These are phyloP conservation scores for Sipha flava DNA, from an alignment of 1,140 invertebrate species.

Conservation along the genomic window DNA sequence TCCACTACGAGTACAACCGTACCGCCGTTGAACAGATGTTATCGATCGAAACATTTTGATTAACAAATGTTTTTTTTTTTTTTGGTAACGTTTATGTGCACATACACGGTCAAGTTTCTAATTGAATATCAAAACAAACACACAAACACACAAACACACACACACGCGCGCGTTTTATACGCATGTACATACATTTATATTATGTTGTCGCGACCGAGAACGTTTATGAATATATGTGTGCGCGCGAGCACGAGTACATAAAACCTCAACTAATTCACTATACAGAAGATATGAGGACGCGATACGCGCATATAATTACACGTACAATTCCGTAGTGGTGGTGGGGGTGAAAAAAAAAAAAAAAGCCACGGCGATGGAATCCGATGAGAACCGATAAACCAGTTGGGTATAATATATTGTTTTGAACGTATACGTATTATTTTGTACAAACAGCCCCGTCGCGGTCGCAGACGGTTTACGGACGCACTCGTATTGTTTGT, in stretches of 20 bases:
- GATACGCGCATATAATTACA: slow-evolving; percentile 7
- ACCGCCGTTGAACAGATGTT: no score
- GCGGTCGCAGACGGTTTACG: background rate
- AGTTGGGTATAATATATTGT: background rate
- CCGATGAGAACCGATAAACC: slow-evolving; percentile 6
- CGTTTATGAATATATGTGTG: background rate
- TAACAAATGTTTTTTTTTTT: background rate
- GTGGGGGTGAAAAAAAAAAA: background rate
- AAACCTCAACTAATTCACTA: background rate
- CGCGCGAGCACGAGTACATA: background rate
- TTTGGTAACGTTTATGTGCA: background rate
- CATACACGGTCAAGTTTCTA: background rate
- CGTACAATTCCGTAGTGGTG: background rate
- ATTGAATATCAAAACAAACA: background rate
- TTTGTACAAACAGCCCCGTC: no score
- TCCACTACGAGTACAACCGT: no score
- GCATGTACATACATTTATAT: no score
- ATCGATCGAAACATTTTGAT: background rate
- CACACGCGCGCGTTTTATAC: no score
- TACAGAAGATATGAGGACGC: background rate
- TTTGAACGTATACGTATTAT: no score
- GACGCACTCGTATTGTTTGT: background rate
- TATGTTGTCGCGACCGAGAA: background rate
- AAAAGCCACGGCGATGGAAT: background rate
- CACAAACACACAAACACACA: background rate